phyloP scores from a whole-genome alignment of 2,888 invertebrate genomes.

The Drosophila engyochracea region DNA sequence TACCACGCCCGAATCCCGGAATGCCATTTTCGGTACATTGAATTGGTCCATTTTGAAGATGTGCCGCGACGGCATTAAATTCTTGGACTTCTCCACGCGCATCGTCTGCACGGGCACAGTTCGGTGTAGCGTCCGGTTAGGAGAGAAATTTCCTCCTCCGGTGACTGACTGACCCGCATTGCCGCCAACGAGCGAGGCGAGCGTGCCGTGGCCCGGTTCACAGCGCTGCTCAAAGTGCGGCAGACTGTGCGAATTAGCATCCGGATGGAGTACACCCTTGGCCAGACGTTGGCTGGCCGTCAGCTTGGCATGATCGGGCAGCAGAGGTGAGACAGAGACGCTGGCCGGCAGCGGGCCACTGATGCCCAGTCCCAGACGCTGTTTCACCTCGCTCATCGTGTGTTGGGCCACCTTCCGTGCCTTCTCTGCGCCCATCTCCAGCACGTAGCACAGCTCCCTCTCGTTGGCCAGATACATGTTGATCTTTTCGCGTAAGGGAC shows the following conservation, averaged over 20 bases:
- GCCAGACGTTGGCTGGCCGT: conserved; percentile 60
- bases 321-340: conserved; percentile 50
- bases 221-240: conserved; percentile 35
- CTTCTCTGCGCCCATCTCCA: conserved; percentile 88
- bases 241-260: conserved; percentile 37
- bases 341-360: conserved; percentile 30
- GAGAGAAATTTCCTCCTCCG: conserved; percentile 4
- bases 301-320: conserved; percentile 46
- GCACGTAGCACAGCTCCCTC: conserved; percentile 88
- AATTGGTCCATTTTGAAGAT: conserved; percentile 53
- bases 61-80: conserved; percentile 33
- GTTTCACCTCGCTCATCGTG: conserved; percentile 89
- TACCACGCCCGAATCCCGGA: conserved; percentile 2
- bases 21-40: conserved; percentile 58
- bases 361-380: conserved; percentile 87
- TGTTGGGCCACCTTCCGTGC: conserved; percentile 88
- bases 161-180: conserved; percentile 41
- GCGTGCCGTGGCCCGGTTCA: conserved; percentile 28
- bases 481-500: conserved; percentile 89
- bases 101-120: conserved; percentile 71
- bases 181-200: neutral
- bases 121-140: conserved; percentile 14
- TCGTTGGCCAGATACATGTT: conserved; percentile 87
- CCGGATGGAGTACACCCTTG: conserved; percentile 37
- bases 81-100: conserved; percentile 68